phyloP scores from a whole-genome alignment of 2,888 invertebrate genomes.

The Dryobotodes eremita region DNA sequence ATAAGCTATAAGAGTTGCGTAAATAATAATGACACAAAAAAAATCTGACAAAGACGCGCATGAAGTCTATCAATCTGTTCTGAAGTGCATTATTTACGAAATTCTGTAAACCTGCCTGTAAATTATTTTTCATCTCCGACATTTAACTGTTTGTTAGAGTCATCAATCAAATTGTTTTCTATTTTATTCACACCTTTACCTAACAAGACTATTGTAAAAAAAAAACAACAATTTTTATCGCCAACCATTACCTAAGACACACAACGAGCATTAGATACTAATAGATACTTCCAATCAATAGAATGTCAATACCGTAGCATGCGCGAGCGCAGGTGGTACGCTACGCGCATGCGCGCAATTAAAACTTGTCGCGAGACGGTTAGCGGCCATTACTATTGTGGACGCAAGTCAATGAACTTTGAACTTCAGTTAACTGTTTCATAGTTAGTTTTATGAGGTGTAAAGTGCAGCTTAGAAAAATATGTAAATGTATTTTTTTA shows the following conservation, averaged over 20 bases:
- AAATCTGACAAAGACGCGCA: too few relatives aligned
- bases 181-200: neutral
- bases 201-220: neutral
- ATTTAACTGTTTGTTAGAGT: too few relatives aligned
- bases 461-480: constrained; percentile 20
- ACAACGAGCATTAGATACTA: constrained; percentile 21
- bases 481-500: neutral
- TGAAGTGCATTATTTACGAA: too few relatives aligned
- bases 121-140: too few relatives aligned
- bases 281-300: constrained; percentile 52
- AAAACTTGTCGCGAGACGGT: constrained; percentile 72
- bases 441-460: constrained; percentile 6
- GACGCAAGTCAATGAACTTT: constrained; percentile 51
- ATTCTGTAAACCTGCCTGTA: too few relatives aligned
- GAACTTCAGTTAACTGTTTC: constrained; percentile 47
- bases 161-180: neutral
- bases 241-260: neutral
- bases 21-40: too few relatives aligned
- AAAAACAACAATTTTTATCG: neutral
- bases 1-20: too few relatives aligned
- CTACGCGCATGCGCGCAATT: constrained; percentile 70
- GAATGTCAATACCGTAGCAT: constrained; percentile 63
- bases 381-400: constrained; percentile 53
- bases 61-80: too few relatives aligned
- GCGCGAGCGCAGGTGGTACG: constrained; percentile 67